A percentile compares a stretch with the other conserved stretches of the same genome.
phyloP scores from a whole-genome alignment of 1,140 invertebrate species.

The Diorhabda elongata region DNA sequence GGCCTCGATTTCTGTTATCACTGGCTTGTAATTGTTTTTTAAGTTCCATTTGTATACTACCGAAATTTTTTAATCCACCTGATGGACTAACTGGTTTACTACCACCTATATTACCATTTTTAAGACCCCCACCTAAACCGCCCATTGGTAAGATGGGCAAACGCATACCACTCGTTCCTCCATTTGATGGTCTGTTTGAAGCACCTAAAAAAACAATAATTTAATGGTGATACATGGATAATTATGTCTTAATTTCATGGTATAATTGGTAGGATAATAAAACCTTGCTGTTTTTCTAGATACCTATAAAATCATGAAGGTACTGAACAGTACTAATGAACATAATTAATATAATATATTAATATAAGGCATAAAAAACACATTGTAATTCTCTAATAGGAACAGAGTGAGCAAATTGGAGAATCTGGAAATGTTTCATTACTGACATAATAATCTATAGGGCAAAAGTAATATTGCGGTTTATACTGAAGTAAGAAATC shows the following conservation, averaged over 20 bases:
- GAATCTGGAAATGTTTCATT: too few species aligned
- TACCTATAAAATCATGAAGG: neutral
- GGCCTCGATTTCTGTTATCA: conserved; percentile 39
- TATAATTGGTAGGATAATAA: neutral
- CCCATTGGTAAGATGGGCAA: neutral
- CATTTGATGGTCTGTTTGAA: neutral
- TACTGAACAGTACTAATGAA: too few species aligned
- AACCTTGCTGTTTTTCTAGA: neutral
- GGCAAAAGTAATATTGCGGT: too few species aligned
- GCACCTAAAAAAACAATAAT: neutral
- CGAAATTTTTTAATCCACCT: conserved; percentile 33
- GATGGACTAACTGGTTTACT: neutral
- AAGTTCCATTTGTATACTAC: conserved; percentile 41
- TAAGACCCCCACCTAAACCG: conserved; percentile 6
- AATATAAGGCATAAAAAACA: too few species aligned
- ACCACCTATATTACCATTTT: conserved; percentile 19
- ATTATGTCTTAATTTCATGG: neutral
- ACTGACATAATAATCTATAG: too few species aligned
- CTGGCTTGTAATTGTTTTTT: conserved; percentile 40
- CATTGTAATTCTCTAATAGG: too few species aligned
- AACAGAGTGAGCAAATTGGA: too few species aligned
- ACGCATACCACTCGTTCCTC: neutral
- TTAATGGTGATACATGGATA: neutral
- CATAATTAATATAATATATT: too few species aligned
- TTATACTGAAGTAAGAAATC: too few species aligned